Percentiles rank a stretch among this genome's conserved stretches.
Conservation (phyloP, 2,113 vertebrate species). For the Mesembrinibis cayennensis region DNA sequence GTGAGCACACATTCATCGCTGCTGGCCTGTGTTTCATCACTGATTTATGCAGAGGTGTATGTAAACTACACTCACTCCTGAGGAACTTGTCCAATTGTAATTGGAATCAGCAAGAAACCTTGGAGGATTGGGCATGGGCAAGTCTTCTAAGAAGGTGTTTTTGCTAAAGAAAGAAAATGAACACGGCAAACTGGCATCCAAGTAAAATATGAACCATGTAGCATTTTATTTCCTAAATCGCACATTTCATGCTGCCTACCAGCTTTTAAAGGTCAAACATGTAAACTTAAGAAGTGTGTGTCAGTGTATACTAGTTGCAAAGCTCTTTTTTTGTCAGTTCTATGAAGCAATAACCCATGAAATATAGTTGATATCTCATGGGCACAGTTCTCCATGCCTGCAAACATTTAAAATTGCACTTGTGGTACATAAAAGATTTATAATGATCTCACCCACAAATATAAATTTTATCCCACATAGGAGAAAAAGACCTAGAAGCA, state of each 20-base stretch:
- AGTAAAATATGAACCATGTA: background rate
- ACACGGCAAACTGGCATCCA: background rate
- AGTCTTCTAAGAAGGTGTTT: background rate
- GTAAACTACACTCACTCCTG: background rate
- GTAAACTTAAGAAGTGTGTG: conserved; percentile 40
- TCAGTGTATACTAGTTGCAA: conserved; percentile 33
- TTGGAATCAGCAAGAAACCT: background rate
- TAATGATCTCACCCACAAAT: conserved; percentile 73
- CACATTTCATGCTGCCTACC: conserved; percentile 4
- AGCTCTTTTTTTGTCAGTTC: conserved; percentile 48
- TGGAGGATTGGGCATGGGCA: background rate
- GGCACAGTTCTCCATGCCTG: conserved; percentile 64
- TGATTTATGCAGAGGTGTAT: background rate
- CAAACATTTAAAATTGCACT: conserved; percentile 75
- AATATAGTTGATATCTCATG: conserved; percentile 61
- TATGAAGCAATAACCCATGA: conserved; percentile 57
- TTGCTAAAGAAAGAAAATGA: background rate
- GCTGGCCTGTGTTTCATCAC: background rate
- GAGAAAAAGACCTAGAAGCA: conserved; percentile 66
- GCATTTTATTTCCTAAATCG: background rate
- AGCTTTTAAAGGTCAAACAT: conserved; percentile 51
- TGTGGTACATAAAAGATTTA: conserved; percentile 75
- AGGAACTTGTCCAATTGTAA: background rate
- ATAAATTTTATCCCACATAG: conserved; percentile 70
- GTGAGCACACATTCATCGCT: fast-evolving